Conservation (phyloP, 2,797 vertebrate species). For the Hafferia zeledoni region DNA sequence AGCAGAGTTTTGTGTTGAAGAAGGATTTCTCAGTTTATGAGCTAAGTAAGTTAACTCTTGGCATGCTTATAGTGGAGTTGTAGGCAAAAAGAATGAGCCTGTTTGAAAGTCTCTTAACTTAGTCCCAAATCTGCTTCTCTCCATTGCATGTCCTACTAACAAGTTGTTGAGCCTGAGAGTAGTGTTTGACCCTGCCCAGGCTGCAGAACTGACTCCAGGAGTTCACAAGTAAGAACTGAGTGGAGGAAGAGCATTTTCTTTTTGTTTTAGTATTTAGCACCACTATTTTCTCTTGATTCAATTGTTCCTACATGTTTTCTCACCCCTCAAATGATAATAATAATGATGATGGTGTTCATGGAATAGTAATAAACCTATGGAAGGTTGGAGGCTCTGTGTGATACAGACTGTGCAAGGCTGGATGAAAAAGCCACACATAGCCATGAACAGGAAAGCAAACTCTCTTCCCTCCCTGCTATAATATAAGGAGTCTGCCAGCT, state of each 20-base stretch:
- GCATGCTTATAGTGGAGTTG: background rate
- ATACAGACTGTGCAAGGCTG: background rate
- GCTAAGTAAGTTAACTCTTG: background rate
- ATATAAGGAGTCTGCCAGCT: background rate
- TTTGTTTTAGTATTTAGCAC: background rate
- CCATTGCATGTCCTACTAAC: too few species aligned
- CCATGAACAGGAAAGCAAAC: background rate
- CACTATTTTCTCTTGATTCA: fast-evolving
- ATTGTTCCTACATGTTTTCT: background rate
- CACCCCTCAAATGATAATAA: background rate
- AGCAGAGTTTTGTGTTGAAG: background rate
- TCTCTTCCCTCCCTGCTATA: background rate
- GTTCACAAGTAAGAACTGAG: background rate
- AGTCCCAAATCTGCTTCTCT: background rate
- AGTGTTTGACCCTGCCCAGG: background rate
- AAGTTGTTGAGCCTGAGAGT: background rate
- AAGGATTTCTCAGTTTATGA: slow-evolving; percentile 4
- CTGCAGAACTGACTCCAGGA: background rate
- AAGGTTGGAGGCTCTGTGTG: background rate
- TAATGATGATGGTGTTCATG: too few species aligned
- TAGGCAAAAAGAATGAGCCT: background rate
- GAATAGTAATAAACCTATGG: background rate
- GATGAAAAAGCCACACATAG: background rate
- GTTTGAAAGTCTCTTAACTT: background rate
- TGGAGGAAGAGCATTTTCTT: background rate